These are phyloP conservation scores for Hydraecia micacea DNA, from an alignment of 2,888 invertebrate species.

Conservation along the genomic window DNA sequence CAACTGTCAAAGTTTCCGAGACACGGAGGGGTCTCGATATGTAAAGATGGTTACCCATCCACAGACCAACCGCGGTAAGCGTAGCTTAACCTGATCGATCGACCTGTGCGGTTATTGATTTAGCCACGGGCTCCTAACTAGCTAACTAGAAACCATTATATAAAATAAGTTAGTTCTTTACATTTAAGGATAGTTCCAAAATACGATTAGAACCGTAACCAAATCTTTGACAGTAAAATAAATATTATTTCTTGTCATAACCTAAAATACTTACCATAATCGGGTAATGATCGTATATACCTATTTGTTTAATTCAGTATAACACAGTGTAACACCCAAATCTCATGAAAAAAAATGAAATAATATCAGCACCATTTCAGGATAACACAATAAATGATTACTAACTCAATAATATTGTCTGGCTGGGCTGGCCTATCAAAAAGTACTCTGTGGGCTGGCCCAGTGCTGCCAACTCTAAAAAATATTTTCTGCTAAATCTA, in stretches of 20 bases:
- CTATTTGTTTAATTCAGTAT: not conserved
- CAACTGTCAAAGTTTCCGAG: not conserved
- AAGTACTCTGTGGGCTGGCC: too few relatives aligned
- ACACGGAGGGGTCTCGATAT: not conserved
- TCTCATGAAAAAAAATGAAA: conserved; percentile 3
- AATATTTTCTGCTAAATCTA: too few relatives aligned
- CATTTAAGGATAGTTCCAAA: not conserved
- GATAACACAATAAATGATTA: not conserved
- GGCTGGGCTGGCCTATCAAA: too few relatives aligned
- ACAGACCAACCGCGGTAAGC: not conserved
- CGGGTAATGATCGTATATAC: not conserved
- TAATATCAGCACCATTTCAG: conserved; percentile 16
- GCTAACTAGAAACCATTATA: too few relatives aligned
- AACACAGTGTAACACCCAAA: not conserved
- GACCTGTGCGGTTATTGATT: not conserved
- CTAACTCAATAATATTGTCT: not conserved
- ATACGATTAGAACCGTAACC: not conserved
- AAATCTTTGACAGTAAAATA: not conserved
- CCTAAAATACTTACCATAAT: conserved; percentile 43
- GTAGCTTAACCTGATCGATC: not conserved
- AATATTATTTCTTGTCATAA: conserved; percentile 26
- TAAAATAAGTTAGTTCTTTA: not conserved
- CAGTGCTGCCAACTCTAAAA: too few relatives aligned
- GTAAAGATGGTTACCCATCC: not conserved
- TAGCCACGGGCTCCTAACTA: not conserved